These are phyloP conservation scores for Tiphia femorata DNA, from an alignment of 2,888 invertebrate species.

Conservation along the genomic window DNA sequence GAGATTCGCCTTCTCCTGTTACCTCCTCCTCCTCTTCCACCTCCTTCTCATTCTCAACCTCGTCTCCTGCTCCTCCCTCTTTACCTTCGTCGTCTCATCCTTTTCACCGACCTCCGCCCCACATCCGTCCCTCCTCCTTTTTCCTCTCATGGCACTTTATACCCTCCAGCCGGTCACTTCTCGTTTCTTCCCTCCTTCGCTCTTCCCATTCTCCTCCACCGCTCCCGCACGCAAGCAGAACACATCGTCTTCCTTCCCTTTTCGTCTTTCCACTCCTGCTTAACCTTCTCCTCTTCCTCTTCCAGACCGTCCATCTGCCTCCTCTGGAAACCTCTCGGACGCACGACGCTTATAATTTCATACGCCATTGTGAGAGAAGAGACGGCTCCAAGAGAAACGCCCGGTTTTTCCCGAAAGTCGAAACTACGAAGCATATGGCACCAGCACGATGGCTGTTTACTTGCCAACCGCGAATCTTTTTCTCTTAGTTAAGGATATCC, in stretches of 20 bases:
- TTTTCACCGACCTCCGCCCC: not conserved
- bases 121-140: slow-evolving; percentile 8
- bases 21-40: slow-evolving; percentile 3
- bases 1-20: not conserved
- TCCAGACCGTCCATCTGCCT: not conserved
- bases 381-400: slow-evolving; percentile 7
- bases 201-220: not conserved
- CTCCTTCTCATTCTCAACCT: not conserved
- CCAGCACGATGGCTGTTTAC: too few species aligned
- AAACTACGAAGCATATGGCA: too few species aligned
- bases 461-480: too few species aligned
- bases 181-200: not conserved
- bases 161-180: not conserved
- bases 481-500: too few species aligned
- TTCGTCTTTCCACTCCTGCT: slow-evolving; percentile 10
- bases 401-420: too few species aligned
- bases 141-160: not conserved
- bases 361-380: slow-evolving; percentile 26
- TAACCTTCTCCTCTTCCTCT: not conserved
- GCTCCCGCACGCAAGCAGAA: not conserved
- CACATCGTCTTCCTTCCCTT: not conserved
- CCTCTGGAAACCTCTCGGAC: slow-evolving; percentile 10
- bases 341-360: slow-evolving; percentile 39
- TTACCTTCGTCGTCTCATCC: not conserved
- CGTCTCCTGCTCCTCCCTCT: not conserved